Conservation (phyloP, 2,888 invertebrate species). For the Euphydryas editha region DNA sequence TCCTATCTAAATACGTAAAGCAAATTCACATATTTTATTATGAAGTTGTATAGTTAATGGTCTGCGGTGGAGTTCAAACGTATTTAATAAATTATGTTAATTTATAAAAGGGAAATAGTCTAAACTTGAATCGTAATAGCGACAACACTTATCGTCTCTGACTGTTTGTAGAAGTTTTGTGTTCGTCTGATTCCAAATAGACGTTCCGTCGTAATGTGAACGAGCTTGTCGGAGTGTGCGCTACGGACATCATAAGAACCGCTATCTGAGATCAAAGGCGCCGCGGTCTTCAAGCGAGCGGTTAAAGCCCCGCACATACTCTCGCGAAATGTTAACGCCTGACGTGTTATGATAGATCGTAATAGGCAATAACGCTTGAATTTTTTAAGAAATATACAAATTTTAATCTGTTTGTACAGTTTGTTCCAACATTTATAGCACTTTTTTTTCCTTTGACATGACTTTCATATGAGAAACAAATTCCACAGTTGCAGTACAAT, state of each 20-base stretch:
- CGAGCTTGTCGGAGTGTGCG: slow-evolving; percentile 39
- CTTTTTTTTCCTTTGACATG: not conserved
- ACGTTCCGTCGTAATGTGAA: slow-evolving; percentile 30
- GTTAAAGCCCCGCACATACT: slow-evolving; percentile 15
- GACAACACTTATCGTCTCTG: not conserved
- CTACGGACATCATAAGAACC: slow-evolving; percentile 49
- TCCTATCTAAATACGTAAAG: not conserved
- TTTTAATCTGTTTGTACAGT: not conserved
- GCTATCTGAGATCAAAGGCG: slow-evolving; percentile 53
- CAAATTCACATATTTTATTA: not conserved
- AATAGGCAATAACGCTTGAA: slow-evolving; percentile 21
- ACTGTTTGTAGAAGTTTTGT: slow-evolving; percentile 3
- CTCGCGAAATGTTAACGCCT: slow-evolving; percentile 26
- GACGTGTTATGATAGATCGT: slow-evolving; percentile 18
- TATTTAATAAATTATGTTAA: slow-evolving; percentile 5
- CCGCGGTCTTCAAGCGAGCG: slow-evolving; percentile 44
- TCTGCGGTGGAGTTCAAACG: not conserved
- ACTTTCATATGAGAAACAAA: no score
- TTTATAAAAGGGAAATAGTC: not conserved
- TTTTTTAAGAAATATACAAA: slow-evolving; percentile 2
- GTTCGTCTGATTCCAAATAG: slow-evolving; percentile 20
- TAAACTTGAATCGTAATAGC: slow-evolving; percentile 1
- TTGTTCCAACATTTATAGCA: not conserved
- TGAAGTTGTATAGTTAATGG: not conserved
- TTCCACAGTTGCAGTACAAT: not conserved